Conservation (phyloP, 2,113 vertebrate species). For the Xenus cinereus region DNA sequence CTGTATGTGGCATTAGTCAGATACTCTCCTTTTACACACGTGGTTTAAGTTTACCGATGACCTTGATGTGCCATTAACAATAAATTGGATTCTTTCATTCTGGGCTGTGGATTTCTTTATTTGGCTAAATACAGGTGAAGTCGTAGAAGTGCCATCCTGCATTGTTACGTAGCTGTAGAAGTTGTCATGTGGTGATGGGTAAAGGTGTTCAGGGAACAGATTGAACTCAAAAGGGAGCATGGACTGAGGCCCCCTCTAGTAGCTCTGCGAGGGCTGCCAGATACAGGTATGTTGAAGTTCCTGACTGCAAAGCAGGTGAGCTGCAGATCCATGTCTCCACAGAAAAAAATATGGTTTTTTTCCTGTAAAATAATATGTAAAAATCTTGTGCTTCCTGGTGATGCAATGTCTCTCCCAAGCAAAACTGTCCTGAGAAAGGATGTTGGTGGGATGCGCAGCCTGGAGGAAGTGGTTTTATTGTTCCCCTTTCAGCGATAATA, state of each 20-base stretch:
- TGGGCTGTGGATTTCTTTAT: background rate
- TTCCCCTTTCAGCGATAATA: background rate
- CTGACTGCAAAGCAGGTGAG: background rate
- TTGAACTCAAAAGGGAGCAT: background rate
- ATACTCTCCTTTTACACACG: background rate
- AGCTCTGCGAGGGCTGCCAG: background rate
- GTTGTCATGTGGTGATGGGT: rapidly evolving
- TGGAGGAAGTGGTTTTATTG: background rate
- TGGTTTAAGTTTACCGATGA: background rate
- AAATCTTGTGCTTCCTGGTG: background rate
- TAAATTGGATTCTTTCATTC: conserved; percentile 55
- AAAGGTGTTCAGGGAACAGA: background rate
- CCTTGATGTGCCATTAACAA: conserved; percentile 19
- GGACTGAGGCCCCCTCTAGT: rapidly evolving
- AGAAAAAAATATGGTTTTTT: background rate
- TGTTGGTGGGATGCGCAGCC: background rate
- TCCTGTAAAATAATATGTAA: background rate
- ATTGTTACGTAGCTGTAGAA: background rate
- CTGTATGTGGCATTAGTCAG: background rate
- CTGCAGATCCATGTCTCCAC: background rate
- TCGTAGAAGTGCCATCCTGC: background rate
- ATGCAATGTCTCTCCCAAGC: background rate
- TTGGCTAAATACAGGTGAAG: background rate
- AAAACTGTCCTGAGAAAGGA: background rate
- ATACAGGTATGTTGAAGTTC: background rate